phyloP scores from a whole-genome alignment of 2,797 vertebrate genomes.

The Thripadectes ignobilis region DNA sequence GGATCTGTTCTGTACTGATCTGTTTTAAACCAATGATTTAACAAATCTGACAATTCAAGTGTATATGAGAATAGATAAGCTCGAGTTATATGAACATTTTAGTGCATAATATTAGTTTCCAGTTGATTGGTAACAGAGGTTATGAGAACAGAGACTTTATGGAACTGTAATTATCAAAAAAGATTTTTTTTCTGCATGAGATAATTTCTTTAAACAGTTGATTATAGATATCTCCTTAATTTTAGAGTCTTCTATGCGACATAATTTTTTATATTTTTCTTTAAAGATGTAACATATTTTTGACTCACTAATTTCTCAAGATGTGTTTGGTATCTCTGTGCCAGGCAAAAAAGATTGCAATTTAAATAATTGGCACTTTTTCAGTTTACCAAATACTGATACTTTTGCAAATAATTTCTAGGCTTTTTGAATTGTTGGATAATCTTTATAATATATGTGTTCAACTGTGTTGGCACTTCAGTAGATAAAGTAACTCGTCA shows the following conservation, averaged over 20 bases:
- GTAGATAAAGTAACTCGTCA: neutral
- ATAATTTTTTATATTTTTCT: neutral
- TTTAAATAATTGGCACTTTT: neutral
- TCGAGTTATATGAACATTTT: neutral
- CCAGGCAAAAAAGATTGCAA: neutral
- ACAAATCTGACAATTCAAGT: neutral
- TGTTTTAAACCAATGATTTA: neutral
- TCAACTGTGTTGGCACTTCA: neutral
- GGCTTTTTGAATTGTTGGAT: neutral
- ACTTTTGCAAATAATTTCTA: neutral
- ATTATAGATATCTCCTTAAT: neutral
- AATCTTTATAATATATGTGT: constrained; percentile 12
- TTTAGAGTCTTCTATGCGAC: neutral
- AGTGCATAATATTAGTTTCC: neutral
- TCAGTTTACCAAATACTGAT: neutral
- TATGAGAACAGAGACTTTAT: neutral
- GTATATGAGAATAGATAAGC: neutral
- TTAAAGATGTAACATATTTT: neutral
- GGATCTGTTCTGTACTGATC: neutral
- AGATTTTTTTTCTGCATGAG: neutral
- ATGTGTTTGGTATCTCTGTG: neutral
- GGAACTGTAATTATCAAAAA: neutral
- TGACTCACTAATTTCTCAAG: neutral
- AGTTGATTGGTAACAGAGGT: neutral
- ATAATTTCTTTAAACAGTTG: neutral